Percentiles rank a stretch among this genome's conserved stretches.
phyloP scores from a whole-genome alignment of 2,888 invertebrate genomes.

The Romanomermis culicivorax region DNA sequence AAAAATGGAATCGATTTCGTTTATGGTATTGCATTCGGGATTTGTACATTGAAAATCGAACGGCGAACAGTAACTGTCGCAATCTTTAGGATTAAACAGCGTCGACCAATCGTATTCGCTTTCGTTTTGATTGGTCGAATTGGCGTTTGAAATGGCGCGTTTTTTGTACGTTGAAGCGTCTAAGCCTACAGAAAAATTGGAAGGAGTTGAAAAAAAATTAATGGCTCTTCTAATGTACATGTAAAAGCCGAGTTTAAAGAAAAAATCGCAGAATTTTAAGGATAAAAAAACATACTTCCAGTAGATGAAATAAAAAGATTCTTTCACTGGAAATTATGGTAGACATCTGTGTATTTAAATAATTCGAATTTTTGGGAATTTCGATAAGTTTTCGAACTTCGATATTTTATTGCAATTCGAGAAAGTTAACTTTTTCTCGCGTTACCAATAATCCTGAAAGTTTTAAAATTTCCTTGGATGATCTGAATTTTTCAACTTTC shows the following conservation, averaged over 20 bases:
- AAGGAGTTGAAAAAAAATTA: neutral
- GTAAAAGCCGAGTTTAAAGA: too few relatives aligned
- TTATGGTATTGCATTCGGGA: constrained; percentile 5
- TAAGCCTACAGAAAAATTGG: constrained; percentile 2
- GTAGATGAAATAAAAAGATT: too few relatives aligned
- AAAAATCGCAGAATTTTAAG: neutral
- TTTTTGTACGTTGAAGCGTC: constrained; percentile 2
- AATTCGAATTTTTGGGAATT: too few relatives aligned
- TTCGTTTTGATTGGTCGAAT: neutral
- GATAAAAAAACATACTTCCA: neutral
- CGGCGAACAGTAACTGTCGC: neutral
- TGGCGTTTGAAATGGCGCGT: neutral
- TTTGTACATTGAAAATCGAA: constrained; percentile 5
- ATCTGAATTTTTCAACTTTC: too few relatives aligned
- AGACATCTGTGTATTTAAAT: too few relatives aligned
- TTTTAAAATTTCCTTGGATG: too few relatives aligned
- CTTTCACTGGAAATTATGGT: too few relatives aligned
- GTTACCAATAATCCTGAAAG: too few relatives aligned
- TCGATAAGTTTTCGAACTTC: too few relatives aligned
- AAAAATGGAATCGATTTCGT: neutral
- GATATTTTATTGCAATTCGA: too few relatives aligned
- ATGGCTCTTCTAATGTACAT: neutral
- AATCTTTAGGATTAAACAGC: neutral
- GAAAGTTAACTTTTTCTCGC: too few relatives aligned
- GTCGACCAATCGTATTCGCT: constrained; percentile 3